Conservation (phyloP, 2,797 vertebrate species). For the Gastrophryne carolinensis region DNA sequence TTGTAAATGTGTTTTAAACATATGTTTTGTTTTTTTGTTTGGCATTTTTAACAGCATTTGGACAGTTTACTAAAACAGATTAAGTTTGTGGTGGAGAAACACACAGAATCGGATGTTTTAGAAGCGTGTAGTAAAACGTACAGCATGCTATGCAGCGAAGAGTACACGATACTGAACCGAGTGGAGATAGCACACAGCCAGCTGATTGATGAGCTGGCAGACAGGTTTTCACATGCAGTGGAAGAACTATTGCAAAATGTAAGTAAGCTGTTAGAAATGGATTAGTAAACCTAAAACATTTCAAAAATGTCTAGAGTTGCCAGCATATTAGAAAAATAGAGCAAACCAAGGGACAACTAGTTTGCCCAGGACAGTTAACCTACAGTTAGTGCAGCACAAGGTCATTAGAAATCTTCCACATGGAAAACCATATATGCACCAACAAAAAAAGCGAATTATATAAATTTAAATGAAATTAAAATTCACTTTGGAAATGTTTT, state of each 20-base stretch:
- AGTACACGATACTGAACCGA: constrained; percentile 98
- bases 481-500: too few relatives aligned
- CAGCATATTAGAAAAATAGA: too few relatives aligned
- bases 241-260: constrained; percentile 97
- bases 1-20: neutral
- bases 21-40: neutral
- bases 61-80: constrained; percentile 96
- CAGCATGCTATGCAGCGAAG: constrained; percentile 97
- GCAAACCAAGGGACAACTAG: too few relatives aligned
- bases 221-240: constrained; percentile 91
- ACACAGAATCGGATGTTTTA: constrained; percentile 91
- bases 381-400: too few relatives aligned
- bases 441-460: too few relatives aligned
- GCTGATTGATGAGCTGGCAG: constrained; percentile 95
- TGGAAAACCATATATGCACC: too few relatives aligned
- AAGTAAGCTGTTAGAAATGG: neutral
- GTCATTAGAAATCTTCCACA: too few relatives aligned
- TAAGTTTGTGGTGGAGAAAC: constrained; percentile 97
- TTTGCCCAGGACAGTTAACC: too few relatives aligned
- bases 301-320: too few relatives aligned
- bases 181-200: constrained; percentile 97
- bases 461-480: neutral
- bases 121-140: constrained; percentile 99
- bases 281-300: too few relatives aligned
- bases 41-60: constrained; percentile 75